phyloP scores from a whole-genome alignment of 2,113 vertebrate species.

The Ramphastos sulfuratus region DNA sequence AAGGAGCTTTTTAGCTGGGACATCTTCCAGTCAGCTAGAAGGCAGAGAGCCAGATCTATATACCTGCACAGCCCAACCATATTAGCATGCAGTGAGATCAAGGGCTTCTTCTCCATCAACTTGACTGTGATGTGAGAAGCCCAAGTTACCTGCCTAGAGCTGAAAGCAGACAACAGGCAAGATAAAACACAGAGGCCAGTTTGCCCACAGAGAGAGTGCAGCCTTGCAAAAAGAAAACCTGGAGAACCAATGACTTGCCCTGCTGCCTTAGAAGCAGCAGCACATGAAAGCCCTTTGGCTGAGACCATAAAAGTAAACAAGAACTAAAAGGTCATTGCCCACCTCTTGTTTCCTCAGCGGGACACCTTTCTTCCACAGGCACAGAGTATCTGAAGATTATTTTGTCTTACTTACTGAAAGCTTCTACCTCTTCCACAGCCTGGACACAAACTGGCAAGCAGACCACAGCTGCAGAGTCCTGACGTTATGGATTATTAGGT shows the following conservation, averaged over 20 bases:
- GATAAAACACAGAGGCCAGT: neutral
- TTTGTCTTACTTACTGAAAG: neutral
- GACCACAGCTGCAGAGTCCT: neutral
- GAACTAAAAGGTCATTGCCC: neutral
- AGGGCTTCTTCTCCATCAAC: neutral
- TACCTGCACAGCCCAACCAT: neutral
- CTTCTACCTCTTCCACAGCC: neutral
- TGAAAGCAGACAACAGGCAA: neutral
- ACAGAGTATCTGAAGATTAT: neutral
- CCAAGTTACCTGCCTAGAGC: neutral
- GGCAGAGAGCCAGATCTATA: neutral
- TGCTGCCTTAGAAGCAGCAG: neutral
- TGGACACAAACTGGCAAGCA: neutral
- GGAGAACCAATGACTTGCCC: neutral
- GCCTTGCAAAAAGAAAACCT: neutral
- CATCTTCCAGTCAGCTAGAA: neutral
- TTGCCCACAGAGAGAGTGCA: neutral
- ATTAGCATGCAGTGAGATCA: neutral
- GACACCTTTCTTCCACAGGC: neutral
- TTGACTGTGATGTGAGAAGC: neutral
- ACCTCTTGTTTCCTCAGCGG: neutral
- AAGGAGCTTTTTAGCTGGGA: neutral
- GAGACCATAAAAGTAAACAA: neutral
- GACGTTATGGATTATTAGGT: constrained; percentile 17
- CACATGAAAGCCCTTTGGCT: neutral